Conservation (phyloP, 2,888 invertebrate species). For the Cheilosia vulpina region DNA sequence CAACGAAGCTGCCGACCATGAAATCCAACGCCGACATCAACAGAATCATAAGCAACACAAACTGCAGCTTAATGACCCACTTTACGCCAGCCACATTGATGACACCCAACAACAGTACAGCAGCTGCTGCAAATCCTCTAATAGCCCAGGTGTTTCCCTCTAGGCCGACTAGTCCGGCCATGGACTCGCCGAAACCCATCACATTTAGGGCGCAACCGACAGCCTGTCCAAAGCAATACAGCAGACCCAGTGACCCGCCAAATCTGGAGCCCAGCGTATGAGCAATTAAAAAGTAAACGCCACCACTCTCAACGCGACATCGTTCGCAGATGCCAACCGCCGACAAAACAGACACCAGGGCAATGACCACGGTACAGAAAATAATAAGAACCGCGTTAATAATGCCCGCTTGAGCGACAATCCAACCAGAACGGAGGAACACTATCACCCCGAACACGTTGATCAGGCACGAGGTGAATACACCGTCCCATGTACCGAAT, state of each 20-base stretch:
- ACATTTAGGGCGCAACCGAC: constrained; percentile 98
- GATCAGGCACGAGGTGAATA: constrained; percentile 98
- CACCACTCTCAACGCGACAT: constrained; percentile 97
- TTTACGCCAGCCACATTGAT: constrained; percentile 98
- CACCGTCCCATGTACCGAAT: constrained; percentile 98
- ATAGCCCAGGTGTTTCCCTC: constrained; percentile 91
- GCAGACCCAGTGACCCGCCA: constrained; percentile 95
- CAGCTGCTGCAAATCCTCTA: constrained; percentile 93
- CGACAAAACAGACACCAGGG: constrained; percentile 95
- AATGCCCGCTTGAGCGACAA: constrained; percentile 95
- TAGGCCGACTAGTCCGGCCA: constrained; percentile 92
- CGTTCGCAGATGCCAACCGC: constrained; percentile 98
- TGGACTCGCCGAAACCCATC: constrained; percentile 97
- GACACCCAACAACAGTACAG: constrained; percentile 92
- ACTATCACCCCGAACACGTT: constrained; percentile 99
- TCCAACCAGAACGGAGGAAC: constrained; percentile 98
- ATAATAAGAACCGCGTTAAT: constrained; percentile 92
- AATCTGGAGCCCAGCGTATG: constrained; percentile 97
- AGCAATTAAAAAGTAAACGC: constrained; percentile 97
- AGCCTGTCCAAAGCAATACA: constrained; percentile 98
- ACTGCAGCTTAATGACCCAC: constrained; percentile 98
- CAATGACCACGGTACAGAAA: constrained; percentile 93
- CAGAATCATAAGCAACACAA: constrained; percentile 92
- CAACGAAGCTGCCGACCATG: constrained; percentile 95
- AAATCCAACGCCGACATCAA: constrained; percentile 96